Conservation (phyloP, 2,113 vertebrate genomes). For the Probosciger aterrimus region DNA sequence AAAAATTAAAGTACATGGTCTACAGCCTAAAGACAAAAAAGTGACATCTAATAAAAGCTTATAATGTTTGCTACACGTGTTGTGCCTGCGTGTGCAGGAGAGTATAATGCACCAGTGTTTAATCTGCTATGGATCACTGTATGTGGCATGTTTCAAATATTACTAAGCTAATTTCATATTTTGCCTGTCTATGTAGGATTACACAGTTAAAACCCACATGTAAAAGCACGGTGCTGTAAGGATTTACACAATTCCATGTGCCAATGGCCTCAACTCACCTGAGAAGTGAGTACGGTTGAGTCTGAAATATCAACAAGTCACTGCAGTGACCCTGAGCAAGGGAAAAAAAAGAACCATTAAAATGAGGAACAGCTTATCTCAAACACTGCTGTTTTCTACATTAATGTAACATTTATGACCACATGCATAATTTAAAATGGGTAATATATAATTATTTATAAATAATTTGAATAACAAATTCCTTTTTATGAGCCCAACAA, state of each 20-base stretch:
- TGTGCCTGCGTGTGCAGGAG: neutral
- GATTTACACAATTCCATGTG: neutral
- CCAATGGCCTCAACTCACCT: conserved; percentile 74
- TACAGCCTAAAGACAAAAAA: neutral
- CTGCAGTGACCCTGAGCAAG: conserved; percentile 83
- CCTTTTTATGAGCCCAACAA: neutral
- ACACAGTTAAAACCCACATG: neutral
- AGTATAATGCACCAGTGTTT: neutral
- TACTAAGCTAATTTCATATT: neutral
- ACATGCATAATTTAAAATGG: neutral
- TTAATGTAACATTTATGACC: neutral
- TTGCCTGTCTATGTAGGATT: neutral
- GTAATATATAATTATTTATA: neutral
- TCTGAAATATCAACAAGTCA: conserved; percentile 92
- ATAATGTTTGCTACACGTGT: neutral
- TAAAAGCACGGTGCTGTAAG: neutral
- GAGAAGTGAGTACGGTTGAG: conserved; percentile 86
- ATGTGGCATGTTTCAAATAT: neutral
- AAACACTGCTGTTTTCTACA: neutral
- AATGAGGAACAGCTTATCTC: neutral
- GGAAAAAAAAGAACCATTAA: neutral
- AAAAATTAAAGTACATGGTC: neutral
- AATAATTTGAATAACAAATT: neutral
- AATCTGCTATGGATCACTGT: neutral
- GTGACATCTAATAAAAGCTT: neutral